Base-by-base conservation (phyloP, 2,113 vertebrate genomes). In the Corythornis madagascariensis region DNA sequence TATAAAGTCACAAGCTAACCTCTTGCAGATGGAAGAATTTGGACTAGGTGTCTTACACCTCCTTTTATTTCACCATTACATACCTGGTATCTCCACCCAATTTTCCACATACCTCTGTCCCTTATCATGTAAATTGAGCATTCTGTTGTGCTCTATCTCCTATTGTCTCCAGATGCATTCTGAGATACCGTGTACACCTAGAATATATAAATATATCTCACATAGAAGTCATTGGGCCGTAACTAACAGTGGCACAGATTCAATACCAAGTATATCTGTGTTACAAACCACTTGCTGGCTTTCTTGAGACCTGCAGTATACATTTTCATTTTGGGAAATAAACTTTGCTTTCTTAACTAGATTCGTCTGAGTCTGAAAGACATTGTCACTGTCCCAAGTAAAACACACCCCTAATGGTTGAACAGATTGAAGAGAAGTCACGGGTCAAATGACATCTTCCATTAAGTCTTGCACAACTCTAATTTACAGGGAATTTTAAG, bases 11-110 rank as follows among this genome's bases (percentile, higher is more conserved):
- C 55, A 31, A 77, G 8, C 50, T 83, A 45, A 29, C 57, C 31
- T 65, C 18, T 72, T 50, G 48, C 31, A 79, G 13, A 60, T 79
- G 15, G 22, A 70, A 86, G 38, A 52, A 65, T 61, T 69, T 86
- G n/a, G 29, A 20, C 4, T 1, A 1, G 13, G 11, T 14, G 7
- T n/a, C 42, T 21, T 28, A 43, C 6, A 45, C 7, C 5, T 71
- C 6, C 13, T 5, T 73, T 61, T 61, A 52, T 55, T 71, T 63
- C 50, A 63, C 47, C 1, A 1, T 21, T 31, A 60, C 20, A 55
- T 45, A 24, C 9, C 16, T 42, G 42, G 4, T 53, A 25, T 59
- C 29, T 72, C 56, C 33, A 25, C 17, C 17, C 15, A 28, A 14
- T 45, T 90, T 83, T 66, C 45, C 57, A 15, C 3, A 1, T 14